Base-by-base conservation (phyloP, 2,113 vertebrate genomes). In the Thryonomys swinderianus region DNA sequence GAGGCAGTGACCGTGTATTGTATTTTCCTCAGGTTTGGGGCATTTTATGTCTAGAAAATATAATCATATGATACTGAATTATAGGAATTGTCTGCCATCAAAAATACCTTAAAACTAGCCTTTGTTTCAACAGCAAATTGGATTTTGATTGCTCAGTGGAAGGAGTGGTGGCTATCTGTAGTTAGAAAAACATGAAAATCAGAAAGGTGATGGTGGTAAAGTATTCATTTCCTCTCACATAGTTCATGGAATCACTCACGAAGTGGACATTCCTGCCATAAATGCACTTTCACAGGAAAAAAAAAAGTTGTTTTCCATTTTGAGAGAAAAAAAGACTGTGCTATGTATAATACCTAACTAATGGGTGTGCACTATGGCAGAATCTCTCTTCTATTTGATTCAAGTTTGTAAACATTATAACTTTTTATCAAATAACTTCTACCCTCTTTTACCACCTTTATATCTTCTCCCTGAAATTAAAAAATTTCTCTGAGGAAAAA, bases 71-170 rank as follows among this genome's bases (percentile, higher is more conserved):
- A 83, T 85, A 88, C 25, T 76, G n/a, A 53, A 30, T 37, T 53
- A 23, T 51, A 21, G 51, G 69, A 69, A 42, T 78, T 30, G 27
- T 84, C 32, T 30, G 21, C 78, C 89, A 89, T 93, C 87, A 92
- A 95, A 97, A 23, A 78, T 37, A 73, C 79, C 97, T 96, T 5
- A 66, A 74, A 93, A 80, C 55, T 55, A 94, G 34, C 81, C 93
- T 90, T 96, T 84, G 45, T 95, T 98, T 97, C n/a, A 97, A 93
- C 67, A 96, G 93, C 83, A 97, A 97, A 97, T 92, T 85, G 96
- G 91, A 64, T 42, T 97, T 98, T 96, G 97, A 97, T 94, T 98
- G 87, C 61, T 93, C 81, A 69, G 78, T 93, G 95, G 98, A 93
- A 93, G 90, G 92, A 98, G 97, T 71, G 61, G 40, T 51, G 92